Evolutionary conservation across 2,888 invertebrate species (phyloP).

Genomic region (Serrognathus titanus): DNA sequence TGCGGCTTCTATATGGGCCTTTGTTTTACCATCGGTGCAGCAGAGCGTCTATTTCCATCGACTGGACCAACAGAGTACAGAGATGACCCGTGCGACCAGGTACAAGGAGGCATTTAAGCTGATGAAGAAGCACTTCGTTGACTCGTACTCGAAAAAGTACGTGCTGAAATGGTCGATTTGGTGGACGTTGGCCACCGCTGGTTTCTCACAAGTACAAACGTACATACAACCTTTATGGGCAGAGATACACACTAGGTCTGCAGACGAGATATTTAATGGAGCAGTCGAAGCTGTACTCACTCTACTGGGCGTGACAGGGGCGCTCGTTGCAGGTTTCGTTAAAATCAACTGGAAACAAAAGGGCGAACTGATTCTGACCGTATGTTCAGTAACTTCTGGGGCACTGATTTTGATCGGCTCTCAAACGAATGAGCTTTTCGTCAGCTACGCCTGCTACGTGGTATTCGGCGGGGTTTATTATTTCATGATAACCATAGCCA

Average conservation of each 20-base stretch:
- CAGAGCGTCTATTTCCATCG: conserved; percentile 76
- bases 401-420: conserved; percentile 51
- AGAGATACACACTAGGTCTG: conserved; percentile 51
- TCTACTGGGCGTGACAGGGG: conserved; percentile 61
- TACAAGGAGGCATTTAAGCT: conserved; percentile 49
- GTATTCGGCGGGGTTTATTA: conserved; percentile 75
- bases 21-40: conserved; percentile 70
- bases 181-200: conserved; percentile 73
- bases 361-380: conserved; percentile 50
- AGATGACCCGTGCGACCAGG: conserved; percentile 19
- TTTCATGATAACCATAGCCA: conserved; percentile 76
- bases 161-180: conserved; percentile 75
- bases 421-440: conserved; percentile 47
- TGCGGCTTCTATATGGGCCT: conserved; percentile 68
- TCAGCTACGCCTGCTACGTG: conserved; percentile 74
- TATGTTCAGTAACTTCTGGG: conserved; percentile 55
- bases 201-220: conserved; percentile 67
- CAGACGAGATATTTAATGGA: conserved; percentile 51
- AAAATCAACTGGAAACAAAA: conserved; percentile 49
- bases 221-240: conserved; percentile 86
- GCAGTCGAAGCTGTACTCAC: conserved; percentile 78
- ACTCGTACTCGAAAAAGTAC: conserved; percentile 57
- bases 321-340: conserved; percentile 54
- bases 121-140: conserved; percentile 56
- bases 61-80: conserved; percentile 18